Conservation (phyloP, 2,797 vertebrate genomes). For the Trichosurus vulpecula region DNA sequence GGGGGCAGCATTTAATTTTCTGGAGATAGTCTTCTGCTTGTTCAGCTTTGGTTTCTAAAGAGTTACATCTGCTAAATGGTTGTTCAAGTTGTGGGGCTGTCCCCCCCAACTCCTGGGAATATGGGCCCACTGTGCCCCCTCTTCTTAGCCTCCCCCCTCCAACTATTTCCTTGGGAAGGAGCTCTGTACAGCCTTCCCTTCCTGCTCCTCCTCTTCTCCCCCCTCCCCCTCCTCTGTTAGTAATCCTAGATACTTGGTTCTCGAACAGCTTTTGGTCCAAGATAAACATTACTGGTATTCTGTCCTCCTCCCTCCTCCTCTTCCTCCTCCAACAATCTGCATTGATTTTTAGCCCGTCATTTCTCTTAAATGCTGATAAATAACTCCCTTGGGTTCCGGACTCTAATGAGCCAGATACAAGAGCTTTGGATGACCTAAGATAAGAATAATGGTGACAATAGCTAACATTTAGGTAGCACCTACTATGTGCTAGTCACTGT, state of each 20-base stretch:
- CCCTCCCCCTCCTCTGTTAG: accelerated
- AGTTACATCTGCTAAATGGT: background rate
- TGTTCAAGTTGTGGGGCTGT: background rate
- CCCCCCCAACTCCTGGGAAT: background rate
- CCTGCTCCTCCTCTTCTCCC: too few relatives aligned
- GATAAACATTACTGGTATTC: background rate
- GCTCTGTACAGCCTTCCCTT: background rate
- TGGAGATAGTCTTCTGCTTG: background rate
- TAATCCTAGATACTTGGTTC: background rate
- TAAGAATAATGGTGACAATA: background rate
- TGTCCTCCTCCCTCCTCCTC: too few relatives aligned
- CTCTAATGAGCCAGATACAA: background rate
- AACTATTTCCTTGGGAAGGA: accelerated
- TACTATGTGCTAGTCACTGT: background rate
- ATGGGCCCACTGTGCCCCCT: background rate
- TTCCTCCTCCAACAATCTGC: background rate
- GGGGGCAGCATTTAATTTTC: background rate
- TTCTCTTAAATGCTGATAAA: background rate
- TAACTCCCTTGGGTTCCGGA: background rate
- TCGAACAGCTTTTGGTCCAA: background rate
- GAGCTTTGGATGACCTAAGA: background rate
- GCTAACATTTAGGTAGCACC: background rate
- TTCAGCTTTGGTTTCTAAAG: background rate
- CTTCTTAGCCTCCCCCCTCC: background rate
- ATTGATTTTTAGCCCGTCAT: background rate